A percentile compares a stretch with the other conserved stretches of the same genome.
Conservation (phyloP, 2,113 vertebrate genomes). For the Scytalopus superciliaris region DNA sequence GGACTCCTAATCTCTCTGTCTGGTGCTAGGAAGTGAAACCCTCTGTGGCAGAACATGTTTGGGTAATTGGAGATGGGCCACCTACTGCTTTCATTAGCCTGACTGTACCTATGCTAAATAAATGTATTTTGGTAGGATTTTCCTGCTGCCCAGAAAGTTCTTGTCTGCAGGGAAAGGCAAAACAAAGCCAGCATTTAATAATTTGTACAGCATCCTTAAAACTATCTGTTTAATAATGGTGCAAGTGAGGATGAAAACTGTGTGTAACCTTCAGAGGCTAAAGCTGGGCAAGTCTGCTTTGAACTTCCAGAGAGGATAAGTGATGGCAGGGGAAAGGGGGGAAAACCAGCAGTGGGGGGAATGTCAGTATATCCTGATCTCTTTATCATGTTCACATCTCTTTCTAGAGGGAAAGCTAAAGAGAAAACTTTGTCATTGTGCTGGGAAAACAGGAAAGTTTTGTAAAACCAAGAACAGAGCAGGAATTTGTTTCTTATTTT, state of each 20-base stretch:
- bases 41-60: slow-evolving; percentile 16
- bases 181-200: background rate
- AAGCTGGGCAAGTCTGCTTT: background rate
- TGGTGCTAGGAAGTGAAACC: background rate
- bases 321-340: background rate
- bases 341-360: background rate
- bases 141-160: background rate
- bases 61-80: slow-evolving; percentile 32
- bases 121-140: background rate
- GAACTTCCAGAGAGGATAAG: background rate
- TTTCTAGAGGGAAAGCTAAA: background rate
- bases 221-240: background rate
- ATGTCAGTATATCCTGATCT: background rate
- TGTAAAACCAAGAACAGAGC: background rate
- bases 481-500: background rate
- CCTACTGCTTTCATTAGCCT: background rate
- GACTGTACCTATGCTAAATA: background rate
- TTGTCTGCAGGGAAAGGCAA: background rate
- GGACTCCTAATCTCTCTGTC: slow-evolving; percentile 25
- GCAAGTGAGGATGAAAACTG: background rate
- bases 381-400: background rate
- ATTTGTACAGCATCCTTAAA: background rate
- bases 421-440: background rate
- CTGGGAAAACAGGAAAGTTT: background rate
- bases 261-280: background rate